Conservation (phyloP, 2,113 vertebrate genomes). For the Pholis gunnellus region DNA sequence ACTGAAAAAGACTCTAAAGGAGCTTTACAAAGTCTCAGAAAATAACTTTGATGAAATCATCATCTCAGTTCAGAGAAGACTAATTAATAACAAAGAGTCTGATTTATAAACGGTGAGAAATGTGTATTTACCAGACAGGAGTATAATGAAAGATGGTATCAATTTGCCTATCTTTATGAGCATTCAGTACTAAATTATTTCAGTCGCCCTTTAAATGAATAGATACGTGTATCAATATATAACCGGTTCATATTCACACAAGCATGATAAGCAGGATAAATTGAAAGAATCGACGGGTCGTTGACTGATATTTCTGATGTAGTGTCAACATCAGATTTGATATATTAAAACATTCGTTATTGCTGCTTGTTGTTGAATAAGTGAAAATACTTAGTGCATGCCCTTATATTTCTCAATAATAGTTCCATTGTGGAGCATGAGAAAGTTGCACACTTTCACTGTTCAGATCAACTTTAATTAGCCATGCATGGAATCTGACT, state of each 20-base stretch:
- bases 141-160: background rate
- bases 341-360: background rate
- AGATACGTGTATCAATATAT: background rate
- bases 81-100: background rate
- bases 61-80: background rate
- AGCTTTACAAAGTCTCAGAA: background rate
- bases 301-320: background rate
- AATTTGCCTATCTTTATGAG: background rate
- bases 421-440: background rate
- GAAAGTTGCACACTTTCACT: background rate
- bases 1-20: background rate
- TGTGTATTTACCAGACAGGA: background rate
- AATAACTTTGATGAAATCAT: background rate
- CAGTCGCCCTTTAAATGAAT: background rate
- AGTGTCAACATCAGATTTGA: background rate
- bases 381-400: background rate
- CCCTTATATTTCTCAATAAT: background rate
- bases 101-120: background rate
- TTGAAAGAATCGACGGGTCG: background rate
- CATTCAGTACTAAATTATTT: background rate
- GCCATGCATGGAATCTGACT: background rate
- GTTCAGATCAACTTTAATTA: background rate
- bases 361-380: background rate
- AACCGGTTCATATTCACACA: background rate
- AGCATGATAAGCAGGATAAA: background rate